These are phyloP conservation scores for Sebastolobus altivelis DNA, from an alignment of 2,797 vertebrate genomes.

Conservation along the genomic window DNA sequence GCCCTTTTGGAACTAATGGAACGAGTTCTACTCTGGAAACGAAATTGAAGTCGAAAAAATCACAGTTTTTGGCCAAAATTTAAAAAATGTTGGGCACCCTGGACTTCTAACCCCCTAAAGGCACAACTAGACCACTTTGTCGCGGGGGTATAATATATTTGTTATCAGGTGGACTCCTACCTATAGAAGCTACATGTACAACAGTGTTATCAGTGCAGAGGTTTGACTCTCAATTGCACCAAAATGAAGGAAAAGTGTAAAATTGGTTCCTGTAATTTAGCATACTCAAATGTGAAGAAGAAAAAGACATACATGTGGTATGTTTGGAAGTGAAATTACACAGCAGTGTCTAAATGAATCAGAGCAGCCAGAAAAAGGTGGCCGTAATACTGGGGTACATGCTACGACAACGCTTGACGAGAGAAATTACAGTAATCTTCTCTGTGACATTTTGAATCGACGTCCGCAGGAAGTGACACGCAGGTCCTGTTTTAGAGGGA, in stretches of 20 bases:
- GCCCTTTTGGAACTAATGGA: no score
- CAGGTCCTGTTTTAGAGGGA: conserved; percentile 15
- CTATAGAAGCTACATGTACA: background rate
- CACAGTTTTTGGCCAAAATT: no score
- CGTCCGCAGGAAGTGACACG: conserved; percentile 38
- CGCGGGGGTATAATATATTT: background rate
- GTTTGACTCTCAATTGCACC: background rate
- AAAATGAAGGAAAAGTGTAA: background rate
- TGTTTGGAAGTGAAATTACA: conserved; percentile 40
- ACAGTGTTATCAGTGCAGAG: background rate
- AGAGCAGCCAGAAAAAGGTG: conserved; percentile 23
- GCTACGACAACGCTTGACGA: conserved; percentile 45
- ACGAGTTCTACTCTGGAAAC: no score
- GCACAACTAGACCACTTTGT: no score
- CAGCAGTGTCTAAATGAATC: conserved; percentile 9
- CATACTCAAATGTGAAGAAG: background rate
- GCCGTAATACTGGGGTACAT: conserved; percentile 45
- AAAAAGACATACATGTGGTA: conserved; percentile 1
- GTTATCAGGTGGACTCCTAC: background rate
- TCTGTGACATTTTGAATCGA: conserved; percentile 55
- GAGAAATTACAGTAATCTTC: conserved; percentile 68
- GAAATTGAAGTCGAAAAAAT: no score
- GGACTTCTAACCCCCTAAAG: no score
- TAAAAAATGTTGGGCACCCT: no score
- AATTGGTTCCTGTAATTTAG: background rate